Evolutionary conservation across 64 coral and sea anemone genomes (phyloP).

Genomic region (Montipora efflorescens): DNA sequence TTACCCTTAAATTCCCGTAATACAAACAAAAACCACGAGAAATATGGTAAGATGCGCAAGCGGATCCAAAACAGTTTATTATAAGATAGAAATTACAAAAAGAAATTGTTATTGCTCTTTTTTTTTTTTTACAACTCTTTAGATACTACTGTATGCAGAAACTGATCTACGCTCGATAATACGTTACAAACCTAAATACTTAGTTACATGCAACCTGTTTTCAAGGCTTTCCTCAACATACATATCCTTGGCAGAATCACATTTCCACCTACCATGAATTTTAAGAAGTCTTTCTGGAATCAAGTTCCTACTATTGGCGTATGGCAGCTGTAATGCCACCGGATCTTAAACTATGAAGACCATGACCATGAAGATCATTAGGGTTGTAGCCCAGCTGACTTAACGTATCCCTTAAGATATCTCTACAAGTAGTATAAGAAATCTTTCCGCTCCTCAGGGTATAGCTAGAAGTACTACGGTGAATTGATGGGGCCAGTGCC

Average conservation of each 20-base stretch:
- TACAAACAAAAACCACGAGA: background rate
- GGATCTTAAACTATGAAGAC: constrained; percentile 50
- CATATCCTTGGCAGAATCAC: constrained; percentile 68
- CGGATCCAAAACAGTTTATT: no score
- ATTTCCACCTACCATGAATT: constrained; percentile 18
- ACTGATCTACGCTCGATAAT: no score
- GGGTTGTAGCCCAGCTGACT: constrained; percentile 43
- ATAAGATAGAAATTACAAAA: no score
- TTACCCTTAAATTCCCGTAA: background rate
- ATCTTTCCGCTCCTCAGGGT: background rate
- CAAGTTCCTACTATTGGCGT: constrained; percentile 41
- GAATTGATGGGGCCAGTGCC: constrained; percentile 40
- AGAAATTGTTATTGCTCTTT: no score
- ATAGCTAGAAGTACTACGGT: background rate
- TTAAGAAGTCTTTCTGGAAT: constrained; percentile 61
- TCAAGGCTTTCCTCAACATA: constrained; percentile 32
- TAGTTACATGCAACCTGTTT: constrained; percentile 28
- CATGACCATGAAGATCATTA: constrained; percentile 6
- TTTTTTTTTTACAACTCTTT: no score
- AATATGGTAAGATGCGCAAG: background rate
- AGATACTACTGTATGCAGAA: no score
- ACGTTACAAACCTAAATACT: no score
- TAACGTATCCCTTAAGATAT: constrained; percentile 64
- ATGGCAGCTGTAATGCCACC: constrained; percentile 53
- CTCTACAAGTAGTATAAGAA: constrained; percentile 64